Evolutionary conservation across 1,140 invertebrate genomes (phyloP).

Genomic region (Temnothorax longispinosus): DNA sequence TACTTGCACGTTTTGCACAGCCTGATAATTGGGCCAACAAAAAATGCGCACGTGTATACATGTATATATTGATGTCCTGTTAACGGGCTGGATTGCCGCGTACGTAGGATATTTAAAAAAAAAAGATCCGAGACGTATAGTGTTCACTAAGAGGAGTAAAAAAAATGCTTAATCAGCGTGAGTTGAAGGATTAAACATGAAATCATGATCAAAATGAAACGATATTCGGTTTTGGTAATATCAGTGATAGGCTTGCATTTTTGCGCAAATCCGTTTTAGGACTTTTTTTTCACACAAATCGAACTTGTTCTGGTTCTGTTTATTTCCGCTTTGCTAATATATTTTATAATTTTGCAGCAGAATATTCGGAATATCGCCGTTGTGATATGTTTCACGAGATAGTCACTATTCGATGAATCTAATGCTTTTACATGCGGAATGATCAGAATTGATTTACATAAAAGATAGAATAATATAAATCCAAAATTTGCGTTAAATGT

Average conservation of each 20-base stretch:
- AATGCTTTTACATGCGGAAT: background rate
- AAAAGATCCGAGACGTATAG: background rate
- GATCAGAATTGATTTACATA: background rate
- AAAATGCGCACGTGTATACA: background rate
- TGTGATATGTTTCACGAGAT: background rate
- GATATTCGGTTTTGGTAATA: background rate
- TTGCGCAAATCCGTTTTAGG: background rate
- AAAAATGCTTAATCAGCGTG: background rate
- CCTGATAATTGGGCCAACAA: background rate
- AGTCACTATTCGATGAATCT: background rate
- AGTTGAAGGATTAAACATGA: background rate
- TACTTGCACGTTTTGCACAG: constrained; percentile 4
- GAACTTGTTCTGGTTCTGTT: no score
- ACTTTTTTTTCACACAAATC: background rate
- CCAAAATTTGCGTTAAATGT: no score
- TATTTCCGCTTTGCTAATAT: no score
- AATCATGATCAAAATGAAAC: background rate
- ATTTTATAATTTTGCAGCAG: background rate
- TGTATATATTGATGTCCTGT: background rate
- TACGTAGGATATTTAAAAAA: background rate
- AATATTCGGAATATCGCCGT: background rate
- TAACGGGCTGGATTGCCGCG: background rate
- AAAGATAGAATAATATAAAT: background rate
- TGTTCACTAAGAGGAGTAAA: background rate
- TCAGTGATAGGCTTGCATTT: background rate